Evolutionary conservation across 2,888 invertebrate species (phyloP).

Genomic region (Drosophila subsilvestris): DNA sequence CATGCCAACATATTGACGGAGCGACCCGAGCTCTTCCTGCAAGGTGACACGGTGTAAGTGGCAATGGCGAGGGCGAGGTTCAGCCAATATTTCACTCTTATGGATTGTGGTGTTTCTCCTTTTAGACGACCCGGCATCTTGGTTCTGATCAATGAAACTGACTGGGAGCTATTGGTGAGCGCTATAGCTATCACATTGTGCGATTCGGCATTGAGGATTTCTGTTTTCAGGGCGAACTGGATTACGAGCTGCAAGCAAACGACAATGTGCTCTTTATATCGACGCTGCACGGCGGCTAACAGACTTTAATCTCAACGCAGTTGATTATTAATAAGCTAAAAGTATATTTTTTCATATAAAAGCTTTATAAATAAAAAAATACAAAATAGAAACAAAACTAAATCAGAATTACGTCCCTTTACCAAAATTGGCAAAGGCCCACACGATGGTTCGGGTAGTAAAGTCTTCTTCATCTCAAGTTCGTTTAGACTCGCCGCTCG

Average conservation of each 20-base stretch:
- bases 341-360: constrained; percentile 20
- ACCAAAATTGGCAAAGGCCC: constrained; percentile 71
- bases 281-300: constrained; percentile 92
- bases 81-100: background rate
- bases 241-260: constrained; percentile 88
- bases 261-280: constrained; percentile 93
- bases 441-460: constrained; percentile 70
- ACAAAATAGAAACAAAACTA: constrained; percentile 11
- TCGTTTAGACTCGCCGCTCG: fast-evolving
- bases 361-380: constrained; percentile 3
- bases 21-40: constrained; percentile 89
- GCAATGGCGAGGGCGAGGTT: background rate
- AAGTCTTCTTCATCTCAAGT: constrained; percentile 61
- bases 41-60: constrained; percentile 84
- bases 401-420: constrained; percentile 79
- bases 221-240: constrained; percentile 86
- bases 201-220: constrained; percentile 63
- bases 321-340: constrained; percentile 1
- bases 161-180: constrained; percentile 94
- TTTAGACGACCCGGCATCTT: constrained; percentile 93
- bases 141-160: constrained; percentile 96
- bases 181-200: constrained; percentile 36
- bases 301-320: background rate
- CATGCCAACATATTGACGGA: constrained; percentile 93
- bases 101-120: background rate